phyloP scores from a whole-genome alignment of 2,888 invertebrate genomes.

The Dynastes maya region DNA sequence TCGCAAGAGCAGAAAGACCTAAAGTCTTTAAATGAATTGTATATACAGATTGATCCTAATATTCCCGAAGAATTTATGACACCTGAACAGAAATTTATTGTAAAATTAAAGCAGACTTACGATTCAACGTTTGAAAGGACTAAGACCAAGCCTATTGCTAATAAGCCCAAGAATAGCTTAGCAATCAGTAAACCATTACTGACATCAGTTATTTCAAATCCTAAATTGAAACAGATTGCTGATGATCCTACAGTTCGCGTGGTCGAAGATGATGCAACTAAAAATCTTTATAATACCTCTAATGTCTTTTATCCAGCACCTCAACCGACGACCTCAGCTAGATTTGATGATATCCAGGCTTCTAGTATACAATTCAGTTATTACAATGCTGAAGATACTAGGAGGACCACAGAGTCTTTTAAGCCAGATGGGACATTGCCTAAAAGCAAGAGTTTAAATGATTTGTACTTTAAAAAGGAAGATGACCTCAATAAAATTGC shows the following conservation, averaged over 20 bases:
- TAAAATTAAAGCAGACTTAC: conserved; percentile 64
- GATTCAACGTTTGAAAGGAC: conserved; percentile 55
- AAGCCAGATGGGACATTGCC: conserved; percentile 49
- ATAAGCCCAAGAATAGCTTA: conserved; percentile 63
- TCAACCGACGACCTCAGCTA: conserved; percentile 4
- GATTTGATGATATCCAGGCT: conserved; percentile 52
- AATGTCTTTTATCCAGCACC: conserved; percentile 43
- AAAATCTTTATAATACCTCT: conserved; percentile 25
- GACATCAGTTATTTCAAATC: conserved; percentile 65
- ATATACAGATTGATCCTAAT: conserved; percentile 64
- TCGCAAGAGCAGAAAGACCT: conserved; percentile 64
- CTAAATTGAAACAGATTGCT: conserved; percentile 63
- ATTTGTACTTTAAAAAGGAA: conserved; percentile 53
- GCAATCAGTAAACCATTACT: conserved; percentile 67
- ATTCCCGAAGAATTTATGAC: conserved; percentile 63
- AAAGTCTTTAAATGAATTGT: conserved; percentile 61
- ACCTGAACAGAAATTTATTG: conserved; percentile 63
- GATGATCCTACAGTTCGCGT: conserved; percentile 61
- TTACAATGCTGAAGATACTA: conserved; percentile 48
- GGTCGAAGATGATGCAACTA: conserved; percentile 57
- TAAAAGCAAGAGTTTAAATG: conserved; percentile 60
- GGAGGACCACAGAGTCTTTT: conserved; percentile 17
- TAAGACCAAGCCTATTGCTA: conserved; percentile 62
- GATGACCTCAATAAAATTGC: conserved; percentile 37
- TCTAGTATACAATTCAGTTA: conserved; percentile 52